These are phyloP conservation scores for Spisula subtruncata DNA, from an alignment of 2,888 invertebrate genomes.

Conservation along the genomic window DNA sequence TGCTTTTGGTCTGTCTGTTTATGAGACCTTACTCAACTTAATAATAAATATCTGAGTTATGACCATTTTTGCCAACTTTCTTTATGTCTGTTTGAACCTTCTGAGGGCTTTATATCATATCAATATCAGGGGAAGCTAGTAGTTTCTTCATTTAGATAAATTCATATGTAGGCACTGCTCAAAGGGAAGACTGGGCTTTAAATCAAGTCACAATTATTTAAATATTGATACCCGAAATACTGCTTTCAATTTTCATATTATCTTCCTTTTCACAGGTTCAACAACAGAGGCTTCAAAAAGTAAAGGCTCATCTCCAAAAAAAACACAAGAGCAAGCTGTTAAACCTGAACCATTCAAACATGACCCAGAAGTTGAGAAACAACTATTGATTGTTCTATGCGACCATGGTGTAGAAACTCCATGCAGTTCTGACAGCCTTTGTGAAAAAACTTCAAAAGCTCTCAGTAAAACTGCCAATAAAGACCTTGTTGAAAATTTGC, in stretches of 20 bases:
- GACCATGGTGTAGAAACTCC: slow-evolving; percentile 92
- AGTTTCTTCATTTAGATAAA: too few species aligned
- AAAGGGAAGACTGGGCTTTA: too few species aligned
- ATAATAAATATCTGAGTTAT: too few species aligned
- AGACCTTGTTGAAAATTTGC: slow-evolving; percentile 91
- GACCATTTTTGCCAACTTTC: too few species aligned
- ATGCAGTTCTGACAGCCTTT: slow-evolving; percentile 91
- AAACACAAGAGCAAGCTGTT: slow-evolving; percentile 40
- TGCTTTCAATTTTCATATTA: not conserved
- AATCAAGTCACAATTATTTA: too few species aligned
- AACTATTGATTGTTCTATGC: slow-evolving; percentile 91
- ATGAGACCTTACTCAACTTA: too few species aligned
- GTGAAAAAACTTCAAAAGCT: slow-evolving; percentile 88
- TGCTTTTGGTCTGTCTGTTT: too few species aligned
- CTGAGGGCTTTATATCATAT: too few species aligned
- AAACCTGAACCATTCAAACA: slow-evolving; percentile 68
- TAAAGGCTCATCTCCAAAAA: slow-evolving; percentile 53
- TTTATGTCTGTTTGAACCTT: too few species aligned
- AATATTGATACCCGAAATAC: too few species aligned
- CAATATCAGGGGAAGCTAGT: too few species aligned
- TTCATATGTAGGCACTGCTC: too few species aligned
- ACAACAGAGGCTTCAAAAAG: slow-evolving; percentile 48
- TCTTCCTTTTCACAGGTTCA: not conserved
- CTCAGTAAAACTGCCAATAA: slow-evolving; percentile 89
- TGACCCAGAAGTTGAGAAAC: slow-evolving; percentile 91